phyloP scores from a whole-genome alignment of 2,113 vertebrate genomes.

The Raja brachyura region DNA sequence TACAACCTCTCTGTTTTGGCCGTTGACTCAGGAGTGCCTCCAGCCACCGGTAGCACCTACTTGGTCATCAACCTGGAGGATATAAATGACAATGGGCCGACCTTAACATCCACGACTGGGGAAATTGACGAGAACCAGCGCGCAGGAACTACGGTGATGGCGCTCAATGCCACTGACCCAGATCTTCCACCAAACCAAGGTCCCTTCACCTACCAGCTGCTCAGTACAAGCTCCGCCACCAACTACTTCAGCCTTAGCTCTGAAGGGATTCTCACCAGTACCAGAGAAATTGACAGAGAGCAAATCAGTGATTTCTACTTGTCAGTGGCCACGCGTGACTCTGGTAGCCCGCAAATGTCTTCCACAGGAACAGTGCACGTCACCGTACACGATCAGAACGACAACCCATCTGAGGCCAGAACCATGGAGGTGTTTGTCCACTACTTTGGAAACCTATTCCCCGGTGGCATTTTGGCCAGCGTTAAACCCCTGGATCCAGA shows the following conservation, averaged over 20 bases:
- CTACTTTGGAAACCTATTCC: conserved; percentile 84
- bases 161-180: conserved; percentile 70
- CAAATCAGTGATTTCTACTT: conserved; percentile 86
- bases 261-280: conserved; percentile 73
- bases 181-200: conserved; percentile 93
- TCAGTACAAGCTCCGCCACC: conserved; percentile 72
- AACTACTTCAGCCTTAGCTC: conserved; percentile 84
- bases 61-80: conserved; percentile 87
- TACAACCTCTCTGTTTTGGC: conserved; percentile 85
- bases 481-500: conserved; percentile 90
- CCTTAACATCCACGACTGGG: conserved; percentile 65
- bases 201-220: conserved; percentile 80
- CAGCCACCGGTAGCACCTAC: conserved; percentile 79
- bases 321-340: conserved; percentile 80
- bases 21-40: conserved; percentile 76
- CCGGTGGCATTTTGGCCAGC: conserved; percentile 79
- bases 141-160: conserved; percentile 74
- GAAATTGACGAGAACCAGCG: conserved; percentile 87
- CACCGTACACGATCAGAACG: conserved; percentile 82
- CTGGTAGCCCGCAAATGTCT: conserved; percentile 89
- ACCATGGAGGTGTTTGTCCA: conserved; percentile 84
- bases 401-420: conserved; percentile 88
- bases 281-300: conserved; percentile 86
- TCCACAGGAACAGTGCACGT: conserved; percentile 88
- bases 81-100: conserved; percentile 90